These are phyloP conservation scores for Harpalus rubripes DNA, from an alignment of 2,888 invertebrate genomes.

Conservation along the genomic window DNA sequence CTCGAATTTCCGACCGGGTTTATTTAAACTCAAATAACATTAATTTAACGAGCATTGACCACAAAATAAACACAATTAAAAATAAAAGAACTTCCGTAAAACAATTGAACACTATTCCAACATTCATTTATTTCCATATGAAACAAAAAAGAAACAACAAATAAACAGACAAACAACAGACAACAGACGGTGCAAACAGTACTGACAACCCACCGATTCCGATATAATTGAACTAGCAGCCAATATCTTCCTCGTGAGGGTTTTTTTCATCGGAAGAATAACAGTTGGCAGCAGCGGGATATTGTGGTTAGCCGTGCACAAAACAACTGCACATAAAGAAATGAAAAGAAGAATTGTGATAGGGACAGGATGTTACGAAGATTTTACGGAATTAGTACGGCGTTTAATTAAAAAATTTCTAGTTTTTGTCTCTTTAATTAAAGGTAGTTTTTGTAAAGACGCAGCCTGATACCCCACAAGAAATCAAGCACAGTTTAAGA, in stretches of 20 bases:
- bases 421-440: slow-evolving; percentile 49
- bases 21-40: slow-evolving; percentile 40
- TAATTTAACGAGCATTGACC: slow-evolving; percentile 51
- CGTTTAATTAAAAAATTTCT: slow-evolving; percentile 49
- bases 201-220: slow-evolving; percentile 46
- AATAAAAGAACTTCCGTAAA: slow-evolving; percentile 36
- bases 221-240: slow-evolving; percentile 55
- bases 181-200: slow-evolving; percentile 48
- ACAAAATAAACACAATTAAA: slow-evolving; percentile 42
- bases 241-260: slow-evolving; percentile 38
- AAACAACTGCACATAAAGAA: slow-evolving; percentile 46
- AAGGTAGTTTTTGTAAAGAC: slow-evolving; percentile 30
- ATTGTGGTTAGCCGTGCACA: slow-evolving; percentile 44
- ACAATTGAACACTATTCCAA: slow-evolving; percentile 51
- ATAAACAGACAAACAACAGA: slow-evolving; percentile 38
- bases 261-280: slow-evolving; percentile 44
- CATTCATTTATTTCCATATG: slow-evolving; percentile 53
- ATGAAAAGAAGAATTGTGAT: slow-evolving; percentile 53
- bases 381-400: slow-evolving; percentile 36
- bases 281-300: slow-evolving; percentile 52
- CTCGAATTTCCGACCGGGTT: slow-evolving; percentile 9
- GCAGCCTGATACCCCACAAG: neutral
- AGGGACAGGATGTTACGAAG: slow-evolving; percentile 37
- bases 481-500: slow-evolving; percentile 12
- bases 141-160: slow-evolving; percentile 40